Percentiles rank a stretch among this genome's conserved stretches.
These are phyloP conservation scores for Branchipolynoe longqiensis DNA, from an alignment of 2,888 invertebrate species.

Conservation along the genomic window DNA sequence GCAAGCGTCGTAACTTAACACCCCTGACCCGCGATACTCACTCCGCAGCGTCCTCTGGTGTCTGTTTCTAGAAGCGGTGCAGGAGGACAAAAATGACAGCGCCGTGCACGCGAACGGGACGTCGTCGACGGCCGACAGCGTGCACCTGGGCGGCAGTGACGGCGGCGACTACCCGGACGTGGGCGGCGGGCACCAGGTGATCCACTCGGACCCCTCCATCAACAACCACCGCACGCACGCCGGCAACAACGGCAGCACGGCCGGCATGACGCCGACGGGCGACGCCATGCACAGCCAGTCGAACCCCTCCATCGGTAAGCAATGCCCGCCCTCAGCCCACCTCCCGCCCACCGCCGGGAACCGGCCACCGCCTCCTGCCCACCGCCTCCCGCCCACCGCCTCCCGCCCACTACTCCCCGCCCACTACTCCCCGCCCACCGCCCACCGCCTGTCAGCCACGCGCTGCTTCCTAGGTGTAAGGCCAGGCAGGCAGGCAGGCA, in stretches of 20 bases:
- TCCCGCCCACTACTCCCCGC: too few species aligned
- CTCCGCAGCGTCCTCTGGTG: conserved; percentile 9
- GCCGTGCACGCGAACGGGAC: conserved; percentile 57
- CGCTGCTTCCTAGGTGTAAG: too few species aligned
- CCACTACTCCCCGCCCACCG: too few species aligned
- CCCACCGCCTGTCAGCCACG: too few species aligned
- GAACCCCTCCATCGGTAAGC: background rate
- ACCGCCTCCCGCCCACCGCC: too few species aligned
- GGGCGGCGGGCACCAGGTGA: background rate
- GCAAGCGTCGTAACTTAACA: too few species aligned
- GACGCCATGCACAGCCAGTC: conserved; percentile 3
- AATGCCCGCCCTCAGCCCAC: too few species aligned
- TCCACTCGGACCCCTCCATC: conserved; percentile 51
- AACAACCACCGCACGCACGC: conserved; percentile 46
- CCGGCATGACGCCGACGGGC: background rate
- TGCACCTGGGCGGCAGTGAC: too few species aligned
- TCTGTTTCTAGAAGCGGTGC: conserved; percentile 54
- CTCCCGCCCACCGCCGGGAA: too few species aligned
- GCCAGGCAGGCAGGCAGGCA: too few species aligned
- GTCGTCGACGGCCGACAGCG: conserved; percentile 49
- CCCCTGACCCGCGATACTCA: too few species aligned
- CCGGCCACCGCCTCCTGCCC: too few species aligned
- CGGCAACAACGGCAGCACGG: conserved; percentile 24
- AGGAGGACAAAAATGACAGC: conserved; percentile 55
- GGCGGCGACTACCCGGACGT: conserved; percentile 42